Evolutionary conservation across 2,113 vertebrate species (phyloP).

Genomic region (Dromiciops gliroides): DNA sequence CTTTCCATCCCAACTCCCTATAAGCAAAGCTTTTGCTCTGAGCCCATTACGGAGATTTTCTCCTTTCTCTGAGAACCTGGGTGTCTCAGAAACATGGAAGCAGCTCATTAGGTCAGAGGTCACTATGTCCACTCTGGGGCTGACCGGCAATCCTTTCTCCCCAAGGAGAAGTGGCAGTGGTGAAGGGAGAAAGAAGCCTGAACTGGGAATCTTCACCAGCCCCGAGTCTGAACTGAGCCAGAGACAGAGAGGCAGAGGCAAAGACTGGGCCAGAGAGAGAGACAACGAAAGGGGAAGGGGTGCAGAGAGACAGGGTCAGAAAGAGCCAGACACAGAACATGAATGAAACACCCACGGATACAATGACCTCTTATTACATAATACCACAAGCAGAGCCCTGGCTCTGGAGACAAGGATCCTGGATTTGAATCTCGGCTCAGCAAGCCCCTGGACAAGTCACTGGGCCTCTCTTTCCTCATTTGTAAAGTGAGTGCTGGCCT

Average conservation of each 20-base stretch:
- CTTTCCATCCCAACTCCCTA: not conserved
- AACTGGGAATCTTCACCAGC: not conserved
- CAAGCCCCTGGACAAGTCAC: too few species aligned
- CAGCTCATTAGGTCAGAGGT: not conserved
- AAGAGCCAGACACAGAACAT: not conserved
- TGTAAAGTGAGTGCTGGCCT: not conserved
- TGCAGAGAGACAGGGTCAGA: not conserved
- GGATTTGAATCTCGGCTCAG: not conserved
- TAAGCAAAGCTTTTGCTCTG: not conserved
- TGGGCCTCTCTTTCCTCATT: not conserved
- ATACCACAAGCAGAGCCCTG: not conserved
- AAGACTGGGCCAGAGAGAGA: not conserved
- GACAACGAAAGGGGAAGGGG: not conserved
- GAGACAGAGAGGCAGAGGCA: too few species aligned
- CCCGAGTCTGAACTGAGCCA: not conserved
- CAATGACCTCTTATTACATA: not conserved
- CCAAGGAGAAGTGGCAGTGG: too few species aligned
- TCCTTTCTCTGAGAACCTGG: too few species aligned
- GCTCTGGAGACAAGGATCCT: not conserved
- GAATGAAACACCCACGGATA: not conserved
- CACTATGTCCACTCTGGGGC: too few species aligned
- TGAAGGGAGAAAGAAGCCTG: not conserved
- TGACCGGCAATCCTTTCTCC: not conserved
- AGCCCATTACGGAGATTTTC: not conserved
- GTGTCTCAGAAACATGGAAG: too few species aligned